Evolutionary conservation across 2,113 vertebrate species (phyloP), one percentile per base, ranked within the genome.

Genomic region (Proteles cristata): DNA sequence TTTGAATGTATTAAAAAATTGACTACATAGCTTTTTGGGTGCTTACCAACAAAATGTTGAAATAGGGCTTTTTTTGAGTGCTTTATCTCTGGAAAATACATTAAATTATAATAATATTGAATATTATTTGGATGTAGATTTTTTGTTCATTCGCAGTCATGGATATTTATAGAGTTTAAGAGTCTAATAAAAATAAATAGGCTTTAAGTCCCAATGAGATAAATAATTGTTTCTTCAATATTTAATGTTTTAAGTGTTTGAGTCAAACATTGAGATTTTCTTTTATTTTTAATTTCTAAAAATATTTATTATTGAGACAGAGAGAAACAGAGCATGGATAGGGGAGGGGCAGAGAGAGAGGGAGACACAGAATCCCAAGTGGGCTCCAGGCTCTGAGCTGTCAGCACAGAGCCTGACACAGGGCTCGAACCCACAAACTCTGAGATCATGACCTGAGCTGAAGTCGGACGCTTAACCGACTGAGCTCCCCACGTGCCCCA

Each of bases 1-100:
- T 39, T 92, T 82, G 43, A 90, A 66, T 87, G 33, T 92, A 83
- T 89, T 77, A 83, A 95, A 92, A 86, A 92, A 90, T 19, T 58
- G 65, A 81, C 21, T 31, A 11, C 0, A 1, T n/a, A 65, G 15
- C 5, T 80, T 77, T 83, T 76, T 4, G 33, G 4, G 83, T 86
- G 43, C 28, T 93, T 81, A 63, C 31, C 19, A 80, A 48, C 14
- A 85, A 92, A 76, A 66, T 50, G 23, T 68, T 82, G 15, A 83
- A 84, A 96, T 83, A 66, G 31, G 35, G 35, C 11, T 15, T 19
- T 45, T 11, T 11, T 85, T 82, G 69, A 23, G 17, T 77, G 33
- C 15, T 95, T 86, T 85, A 19, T 90, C 92, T 77, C 73, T 86
- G 95, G 66, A 81, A 76, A 93, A 65, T 80, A 39, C 19, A 17